Evolutionary conservation across 2,888 invertebrate species (phyloP).

Genomic region (Epinotia nisella): DNA sequence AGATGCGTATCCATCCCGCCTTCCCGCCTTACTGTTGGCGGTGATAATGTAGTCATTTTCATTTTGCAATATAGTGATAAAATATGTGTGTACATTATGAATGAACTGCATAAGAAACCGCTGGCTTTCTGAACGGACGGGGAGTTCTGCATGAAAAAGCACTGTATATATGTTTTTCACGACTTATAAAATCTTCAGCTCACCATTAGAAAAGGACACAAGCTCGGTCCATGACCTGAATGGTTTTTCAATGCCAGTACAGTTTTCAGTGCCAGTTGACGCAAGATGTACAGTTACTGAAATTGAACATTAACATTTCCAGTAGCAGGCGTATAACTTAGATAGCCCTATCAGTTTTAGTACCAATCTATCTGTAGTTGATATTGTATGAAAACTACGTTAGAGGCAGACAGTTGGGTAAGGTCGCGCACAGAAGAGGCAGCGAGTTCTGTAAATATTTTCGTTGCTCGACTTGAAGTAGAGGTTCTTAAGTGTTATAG

Average conservation of each 20-base stretch:
- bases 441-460: conserved; percentile 23
- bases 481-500: conserved; percentile 14
- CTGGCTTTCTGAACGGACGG: no score
- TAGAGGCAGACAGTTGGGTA: conserved; percentile 31
- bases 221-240: no score
- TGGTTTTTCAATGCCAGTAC: not conserved
- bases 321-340: not conserved
- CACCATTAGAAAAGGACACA: no score
- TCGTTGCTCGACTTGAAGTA: conserved; percentile 12
- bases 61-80: not conserved
- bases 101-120: no score
- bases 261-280: not conserved
- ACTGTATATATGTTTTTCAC: no score
- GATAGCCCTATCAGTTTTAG: not conserved
- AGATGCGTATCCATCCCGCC: not conserved
- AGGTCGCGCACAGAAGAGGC: conserved; percentile 36
- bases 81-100: not conserved
- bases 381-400: conserved; percentile 18
- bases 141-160: no score
- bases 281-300: not conserved
- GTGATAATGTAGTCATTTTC: not conserved
- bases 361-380: not conserved
- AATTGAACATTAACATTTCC: not conserved
- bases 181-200: no score
- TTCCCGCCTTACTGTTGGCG: not conserved